Evolutionary conservation across 2,113 vertebrate species (phyloP).

Genomic region (Vulpes vulpes): DNA sequence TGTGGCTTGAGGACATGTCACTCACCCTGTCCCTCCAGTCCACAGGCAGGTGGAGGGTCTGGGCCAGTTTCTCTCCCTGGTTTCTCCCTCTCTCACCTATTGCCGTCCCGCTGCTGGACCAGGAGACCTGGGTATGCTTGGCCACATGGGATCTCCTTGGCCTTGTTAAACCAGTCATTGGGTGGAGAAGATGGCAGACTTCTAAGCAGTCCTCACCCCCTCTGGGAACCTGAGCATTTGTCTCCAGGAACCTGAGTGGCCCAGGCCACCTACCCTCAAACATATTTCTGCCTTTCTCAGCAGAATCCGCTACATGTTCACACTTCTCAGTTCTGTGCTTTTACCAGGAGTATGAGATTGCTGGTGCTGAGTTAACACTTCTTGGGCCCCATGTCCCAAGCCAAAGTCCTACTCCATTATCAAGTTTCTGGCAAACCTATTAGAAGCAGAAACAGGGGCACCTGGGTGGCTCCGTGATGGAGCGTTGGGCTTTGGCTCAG

Average conservation of each 20-base stretch:
- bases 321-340: too few relatives aligned
- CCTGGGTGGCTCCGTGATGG: too few relatives aligned
- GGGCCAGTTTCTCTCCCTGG: neutral
- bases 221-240: neutral
- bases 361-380: neutral
- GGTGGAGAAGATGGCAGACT: neutral
- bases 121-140: too few relatives aligned
- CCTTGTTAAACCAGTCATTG: neutral
- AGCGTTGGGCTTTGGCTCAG: too few relatives aligned
- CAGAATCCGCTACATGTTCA: neutral
- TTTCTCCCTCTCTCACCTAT: neutral
- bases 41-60: neutral
- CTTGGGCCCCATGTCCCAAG: neutral
- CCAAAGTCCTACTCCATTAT: neutral
- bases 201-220: neutral
- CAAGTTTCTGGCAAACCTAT: neutral
- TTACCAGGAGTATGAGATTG: neutral
- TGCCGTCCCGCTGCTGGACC: too few relatives aligned
- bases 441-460: neutral
- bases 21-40: neutral
- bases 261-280: fast-evolving
- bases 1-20: neutral
- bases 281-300: slow-evolving; percentile 24
- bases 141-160: neutral
- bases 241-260: neutral